Base-by-base conservation (phyloP, 2,797 vertebrate species). In the Parauchenoglanis punctatus region DNA sequence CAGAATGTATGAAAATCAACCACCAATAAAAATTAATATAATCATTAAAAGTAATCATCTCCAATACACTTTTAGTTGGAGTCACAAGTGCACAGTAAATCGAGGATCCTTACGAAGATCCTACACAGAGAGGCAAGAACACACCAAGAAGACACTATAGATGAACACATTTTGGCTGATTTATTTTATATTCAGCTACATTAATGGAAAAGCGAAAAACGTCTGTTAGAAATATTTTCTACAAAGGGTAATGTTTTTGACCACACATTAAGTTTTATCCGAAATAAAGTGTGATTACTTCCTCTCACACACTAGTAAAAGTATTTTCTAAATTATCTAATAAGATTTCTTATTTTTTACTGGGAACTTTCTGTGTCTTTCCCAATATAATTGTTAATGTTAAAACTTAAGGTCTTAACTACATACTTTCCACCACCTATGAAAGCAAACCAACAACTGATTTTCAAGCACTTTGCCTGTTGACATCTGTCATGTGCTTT, bases 331-430 rank as follows among this genome's bases (percentile, higher is more conserved):
- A 85, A 40, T 59, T 72, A 58, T 93, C 90, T 94, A 95, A 94
- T 92, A 93, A 94, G 94, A 96, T 94, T 91, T 88, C 91, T 89
- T 91, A 92, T 93, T 92, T 92, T 92, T 88, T 91, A 92, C 91
- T 92, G 78, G 88, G 92, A 93, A 88, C 93, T 92, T 94, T 93
- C 93, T 89, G 91, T 88, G 91, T 91, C 93, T 90, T 92, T 94
- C 94, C 93, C 31, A 87, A 77, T 83, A 86, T 35, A 83, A 85
- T 11, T 78, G 87, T 88, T 15, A 63, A 65, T 63, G 59, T 46
- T 65, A 46, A 65, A 63, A n/a, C 12, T 61, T 35, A 63, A 46
- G 3, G 40, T 4, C 10, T 44, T 59, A 87, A 89, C 63, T 85
- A 31, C 15, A 88, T 86, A 88, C 88, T 86, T 89, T 87, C 82